Percentiles rank a stretch among this genome's conserved stretches.
phyloP scores from a whole-genome alignment of 2,113 vertebrate genomes.

The Tenebrosternarchus preto region DNA sequence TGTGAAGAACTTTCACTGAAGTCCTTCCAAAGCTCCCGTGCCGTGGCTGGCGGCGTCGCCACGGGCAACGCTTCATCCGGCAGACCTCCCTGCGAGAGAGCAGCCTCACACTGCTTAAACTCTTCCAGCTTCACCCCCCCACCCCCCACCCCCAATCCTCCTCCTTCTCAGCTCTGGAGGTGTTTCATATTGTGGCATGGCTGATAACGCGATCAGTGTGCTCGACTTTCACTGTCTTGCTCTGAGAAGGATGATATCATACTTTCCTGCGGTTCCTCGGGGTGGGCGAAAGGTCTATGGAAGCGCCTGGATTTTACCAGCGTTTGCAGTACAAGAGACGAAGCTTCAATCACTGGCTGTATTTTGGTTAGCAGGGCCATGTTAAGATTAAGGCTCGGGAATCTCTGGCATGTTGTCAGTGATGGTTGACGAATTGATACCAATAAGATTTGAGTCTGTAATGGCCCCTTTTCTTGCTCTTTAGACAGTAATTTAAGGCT shows the following conservation, averaged over 20 bases:
- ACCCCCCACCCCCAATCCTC: not conserved
- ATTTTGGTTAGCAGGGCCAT: too few relatives aligned
- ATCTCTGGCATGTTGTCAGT: not conserved
- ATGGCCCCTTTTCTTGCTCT: not conserved
- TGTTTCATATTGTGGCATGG: constrained; percentile 72
- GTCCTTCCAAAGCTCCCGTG: constrained; percentile 12
- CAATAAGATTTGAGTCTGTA: not conserved
- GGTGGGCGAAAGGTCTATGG: not conserved
- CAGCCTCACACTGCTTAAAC: constrained; percentile 27
- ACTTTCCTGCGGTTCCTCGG: constrained; percentile 41
- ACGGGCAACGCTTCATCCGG: constrained; percentile 31
- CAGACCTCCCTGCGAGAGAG: constrained; percentile 37
- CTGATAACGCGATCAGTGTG: constrained; percentile 70
- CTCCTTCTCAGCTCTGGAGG: constrained; percentile 57
- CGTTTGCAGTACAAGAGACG: too few relatives aligned
- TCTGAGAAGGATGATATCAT: constrained; percentile 40
- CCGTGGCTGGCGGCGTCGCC: not conserved
- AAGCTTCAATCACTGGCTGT: too few relatives aligned
- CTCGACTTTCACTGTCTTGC: constrained; percentile 19
- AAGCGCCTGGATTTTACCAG: too few relatives aligned
- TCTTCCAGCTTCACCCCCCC: constrained; percentile 45
- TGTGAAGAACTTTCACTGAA: constrained; percentile 6
- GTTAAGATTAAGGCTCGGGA: too few relatives aligned
- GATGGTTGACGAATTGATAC: not conserved
- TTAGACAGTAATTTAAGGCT: constrained; percentile 4